These are phyloP conservation scores for Julus scanicus DNA, from an alignment of 2,888 invertebrate species.

Conservation along the genomic window DNA sequence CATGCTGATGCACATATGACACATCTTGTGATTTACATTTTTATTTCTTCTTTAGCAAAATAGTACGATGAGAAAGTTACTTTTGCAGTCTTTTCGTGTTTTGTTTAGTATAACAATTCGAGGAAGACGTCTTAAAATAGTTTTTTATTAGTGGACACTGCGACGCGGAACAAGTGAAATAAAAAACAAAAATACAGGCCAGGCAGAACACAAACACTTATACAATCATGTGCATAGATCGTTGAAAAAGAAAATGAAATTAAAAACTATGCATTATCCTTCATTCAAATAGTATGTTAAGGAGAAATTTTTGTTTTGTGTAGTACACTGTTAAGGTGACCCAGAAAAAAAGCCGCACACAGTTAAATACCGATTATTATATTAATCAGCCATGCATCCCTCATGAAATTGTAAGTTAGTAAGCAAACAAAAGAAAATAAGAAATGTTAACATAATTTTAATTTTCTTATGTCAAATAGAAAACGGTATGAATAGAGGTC, in stretches of 20 bases:
- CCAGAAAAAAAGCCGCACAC: constrained; percentile 36
- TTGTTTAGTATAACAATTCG: background rate
- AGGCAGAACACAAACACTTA: background rate
- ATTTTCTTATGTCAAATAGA: background rate
- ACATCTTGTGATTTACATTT: background rate
- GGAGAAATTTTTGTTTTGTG: background rate
- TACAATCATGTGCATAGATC: background rate
- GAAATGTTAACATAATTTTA: constrained; percentile 27
- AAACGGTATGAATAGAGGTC: background rate
- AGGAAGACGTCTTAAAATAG: background rate
- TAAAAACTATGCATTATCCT: background rate
- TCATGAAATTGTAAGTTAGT: background rate
- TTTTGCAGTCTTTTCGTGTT: background rate
- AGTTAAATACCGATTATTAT: constrained; percentile 20
- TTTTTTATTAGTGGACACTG: background rate
- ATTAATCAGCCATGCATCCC: constrained; percentile 35
- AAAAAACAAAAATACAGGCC: constrained; percentile 11
- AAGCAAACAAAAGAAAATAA: constrained; percentile 9
- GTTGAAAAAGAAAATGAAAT: constrained; percentile 22
- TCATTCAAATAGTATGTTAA: background rate
- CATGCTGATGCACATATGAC: too few relatives aligned
- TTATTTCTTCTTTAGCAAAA: background rate
- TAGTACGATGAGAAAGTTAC: background rate
- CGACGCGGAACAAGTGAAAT: background rate
- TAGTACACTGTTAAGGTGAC: background rate